Conservation (phyloP, 1,140 invertebrate genomes). For the Pectinophora gossypiella region DNA sequence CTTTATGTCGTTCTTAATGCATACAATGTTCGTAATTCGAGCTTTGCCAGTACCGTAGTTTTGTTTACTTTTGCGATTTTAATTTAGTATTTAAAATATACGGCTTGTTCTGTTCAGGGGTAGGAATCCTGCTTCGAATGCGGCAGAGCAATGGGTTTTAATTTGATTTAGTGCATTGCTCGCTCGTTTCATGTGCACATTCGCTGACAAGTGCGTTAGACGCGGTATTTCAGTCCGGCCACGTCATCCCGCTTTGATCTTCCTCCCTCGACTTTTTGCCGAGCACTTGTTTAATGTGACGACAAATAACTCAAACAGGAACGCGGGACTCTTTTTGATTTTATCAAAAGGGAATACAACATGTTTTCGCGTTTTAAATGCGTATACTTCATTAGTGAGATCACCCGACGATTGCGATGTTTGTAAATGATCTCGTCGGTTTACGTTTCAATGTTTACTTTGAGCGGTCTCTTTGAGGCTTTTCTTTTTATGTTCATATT, state of each 20-base stretch:
- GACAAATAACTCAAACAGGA: constrained; percentile 70
- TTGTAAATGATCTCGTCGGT: constrained; percentile 26
- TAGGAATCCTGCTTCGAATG: no score
- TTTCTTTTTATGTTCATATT: constrained; percentile 1
- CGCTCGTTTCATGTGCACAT: background rate
- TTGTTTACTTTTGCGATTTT: no score
- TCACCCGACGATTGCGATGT: constrained; percentile 39
- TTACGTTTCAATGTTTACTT: constrained; percentile 31
- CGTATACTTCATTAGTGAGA: constrained; percentile 60
- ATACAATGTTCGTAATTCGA: no score
- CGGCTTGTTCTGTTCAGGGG: no score
- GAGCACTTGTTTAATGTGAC: constrained; percentile 62
- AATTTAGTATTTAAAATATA: no score
- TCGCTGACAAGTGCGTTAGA: constrained; percentile 36
- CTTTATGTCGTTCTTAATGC: no score
- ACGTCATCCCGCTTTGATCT: constrained; percentile 69
- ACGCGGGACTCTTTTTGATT: constrained; percentile 53
- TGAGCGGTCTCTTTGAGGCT: background rate
- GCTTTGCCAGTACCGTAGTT: no score
- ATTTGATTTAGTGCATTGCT: no score
- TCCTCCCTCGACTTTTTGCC: constrained; percentile 58
- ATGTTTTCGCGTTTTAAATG: constrained; percentile 49
- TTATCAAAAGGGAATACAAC: constrained; percentile 43
- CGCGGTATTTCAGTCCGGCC: constrained; percentile 52
- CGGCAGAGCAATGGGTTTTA: no score